Evolutionary conservation across 1,140 invertebrate species (phyloP).

Genomic region (Drosophila carrolli): DNA sequence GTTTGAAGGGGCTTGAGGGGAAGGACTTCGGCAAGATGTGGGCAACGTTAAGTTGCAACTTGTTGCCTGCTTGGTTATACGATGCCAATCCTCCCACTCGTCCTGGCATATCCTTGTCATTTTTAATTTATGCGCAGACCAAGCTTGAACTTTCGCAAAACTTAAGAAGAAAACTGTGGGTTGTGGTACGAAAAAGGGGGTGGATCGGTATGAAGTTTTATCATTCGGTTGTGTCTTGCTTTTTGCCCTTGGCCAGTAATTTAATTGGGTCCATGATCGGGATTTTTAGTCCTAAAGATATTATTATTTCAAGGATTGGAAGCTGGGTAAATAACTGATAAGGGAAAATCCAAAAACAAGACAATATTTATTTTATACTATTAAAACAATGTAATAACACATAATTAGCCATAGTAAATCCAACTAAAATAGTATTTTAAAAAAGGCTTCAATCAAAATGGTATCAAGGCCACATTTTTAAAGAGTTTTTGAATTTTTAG

Average conservation of each 20-base stretch:
- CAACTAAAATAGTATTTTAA: no score
- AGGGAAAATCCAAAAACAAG: background rate
- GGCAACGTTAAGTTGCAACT: constrained; percentile 68
- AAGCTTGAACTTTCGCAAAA: constrained; percentile 51
- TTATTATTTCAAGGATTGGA: background rate
- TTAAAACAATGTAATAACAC: no score
- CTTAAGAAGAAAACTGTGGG: constrained; percentile 39
- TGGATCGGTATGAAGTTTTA: no score
- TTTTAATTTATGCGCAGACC: constrained; percentile 75
- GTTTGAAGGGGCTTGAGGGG: background rate
- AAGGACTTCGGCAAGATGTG: constrained; percentile 16
- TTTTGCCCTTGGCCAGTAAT: constrained; percentile 10
- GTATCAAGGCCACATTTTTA: no score
- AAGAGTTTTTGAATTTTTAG: background rate
- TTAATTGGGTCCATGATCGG: constrained; percentile 24
- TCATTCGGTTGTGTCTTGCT: background rate
- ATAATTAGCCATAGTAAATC: no score
- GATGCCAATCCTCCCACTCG: constrained; percentile 20
- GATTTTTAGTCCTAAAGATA: background rate
- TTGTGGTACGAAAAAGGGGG: background rate
- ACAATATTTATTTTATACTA: no score
- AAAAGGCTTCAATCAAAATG: no score
- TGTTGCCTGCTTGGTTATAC: constrained; percentile 74
- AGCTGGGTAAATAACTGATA: background rate
- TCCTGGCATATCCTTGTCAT: constrained; percentile 75